Base-by-base conservation (phyloP, 2,888 invertebrate genomes). In the Rhimphoctona megacephalus region DNA sequence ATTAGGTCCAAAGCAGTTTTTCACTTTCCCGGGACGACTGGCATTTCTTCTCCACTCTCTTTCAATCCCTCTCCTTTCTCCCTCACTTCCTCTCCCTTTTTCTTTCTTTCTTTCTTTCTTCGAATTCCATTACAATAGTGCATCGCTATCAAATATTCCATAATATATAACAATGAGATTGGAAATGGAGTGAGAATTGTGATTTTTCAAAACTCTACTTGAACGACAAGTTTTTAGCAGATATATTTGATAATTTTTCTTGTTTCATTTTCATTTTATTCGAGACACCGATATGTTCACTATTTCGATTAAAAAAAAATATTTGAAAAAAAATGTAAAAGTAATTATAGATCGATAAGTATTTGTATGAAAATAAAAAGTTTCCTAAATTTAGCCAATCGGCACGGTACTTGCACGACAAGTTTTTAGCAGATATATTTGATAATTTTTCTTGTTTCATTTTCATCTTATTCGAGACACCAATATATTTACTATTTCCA, bases 121-220 rank as follows among this genome's bases (percentile, higher is more conserved):
- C 72, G 72, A 46, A 70, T 81, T 81, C 69, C 76, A 30, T 81
- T 39, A 74, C 67, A 79, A 85, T 83, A 43, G 67, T 30, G 64
- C 69, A 83, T 85, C 76, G 82, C 69, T 74, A 82, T 82, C 70
- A 76, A 83, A 83, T 82, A 85, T 85, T 85, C 72, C 76, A 79
- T 64, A 57, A 77, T 61, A 74, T 57, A 52, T 52, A 83, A 81
- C 54, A 79, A 72, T 43, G 46, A 39, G 14, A 57, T 61, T 49
- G 52, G 14, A 17, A 52, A 39, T 22, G 33, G 52, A 66, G 46
- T 25, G 49, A 76, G 64, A 54, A 74, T 69, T 39, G 33, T 43
- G n/a, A 73, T 85, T 78, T 73, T 66, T 39, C 72, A 64, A 54
- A 57, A 69, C 43, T 74, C 14, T n/a, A 17, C 19, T 49, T 25